Conservation (phyloP, 1,140 invertebrate genomes). For the Alviniconcha marisindica region DNA sequence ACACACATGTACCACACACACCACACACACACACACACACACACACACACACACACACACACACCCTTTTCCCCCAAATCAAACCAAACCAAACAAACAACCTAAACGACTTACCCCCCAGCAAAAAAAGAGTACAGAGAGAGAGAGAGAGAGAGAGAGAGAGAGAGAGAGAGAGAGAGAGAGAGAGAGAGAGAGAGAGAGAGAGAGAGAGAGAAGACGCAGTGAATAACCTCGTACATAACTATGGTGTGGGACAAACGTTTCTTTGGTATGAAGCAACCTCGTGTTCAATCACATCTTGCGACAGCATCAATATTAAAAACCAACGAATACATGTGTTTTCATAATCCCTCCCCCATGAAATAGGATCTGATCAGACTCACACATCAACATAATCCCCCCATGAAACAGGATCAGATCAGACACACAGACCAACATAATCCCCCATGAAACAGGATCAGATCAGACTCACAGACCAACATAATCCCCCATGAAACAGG, state of each 20-base stretch:
- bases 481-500: too few relatives aligned
- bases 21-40: background rate
- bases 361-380: too few relatives aligned
- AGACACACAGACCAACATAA: too few relatives aligned
- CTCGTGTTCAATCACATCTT: background rate
- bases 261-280: too few relatives aligned
- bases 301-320: background rate
- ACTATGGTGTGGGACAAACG: too few relatives aligned
- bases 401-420: too few relatives aligned
- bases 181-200: constrained; percentile 38
- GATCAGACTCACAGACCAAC: too few relatives aligned
- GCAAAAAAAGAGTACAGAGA: background rate
- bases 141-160: constrained; percentile 39
- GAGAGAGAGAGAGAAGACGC: constrained; percentile 13
- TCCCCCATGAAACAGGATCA: too few relatives aligned
- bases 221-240: background rate
- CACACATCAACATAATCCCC: too few relatives aligned
- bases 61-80: background rate
- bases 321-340: background rate
- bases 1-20: background rate
- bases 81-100: background rate
- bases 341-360: too few relatives aligned
- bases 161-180: constrained; percentile 38
- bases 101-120: background rate
- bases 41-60: background rate